A percentile compares a stretch with the other conserved stretches of the same genome.
These are phyloP conservation scores for Mimas tiliae DNA, from an alignment of 2,888 invertebrate genomes.

Conservation along the genomic window DNA sequence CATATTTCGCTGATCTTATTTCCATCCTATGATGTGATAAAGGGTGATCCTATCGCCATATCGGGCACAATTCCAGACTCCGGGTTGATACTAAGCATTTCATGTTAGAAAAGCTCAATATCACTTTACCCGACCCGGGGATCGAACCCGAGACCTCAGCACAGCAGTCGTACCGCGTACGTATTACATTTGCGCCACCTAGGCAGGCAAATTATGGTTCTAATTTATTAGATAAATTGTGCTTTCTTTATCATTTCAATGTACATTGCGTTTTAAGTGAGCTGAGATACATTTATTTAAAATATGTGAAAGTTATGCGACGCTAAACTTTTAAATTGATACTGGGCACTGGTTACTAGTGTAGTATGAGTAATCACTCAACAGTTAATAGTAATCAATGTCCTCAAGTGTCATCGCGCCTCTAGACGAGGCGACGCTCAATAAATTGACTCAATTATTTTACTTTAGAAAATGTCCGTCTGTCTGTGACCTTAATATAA, in stretches of 20 bases:
- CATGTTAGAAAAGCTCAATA: too few relatives aligned
- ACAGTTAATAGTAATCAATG: slow-evolving; percentile 43
- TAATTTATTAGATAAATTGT: background rate
- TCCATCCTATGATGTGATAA: too few relatives aligned
- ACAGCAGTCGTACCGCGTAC: too few relatives aligned
- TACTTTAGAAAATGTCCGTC: slow-evolving; percentile 55
- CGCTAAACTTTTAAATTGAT: slow-evolving; percentile 18
- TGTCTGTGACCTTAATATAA: slow-evolving; percentile 68
- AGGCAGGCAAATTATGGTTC: background rate
- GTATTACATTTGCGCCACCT: too few relatives aligned
- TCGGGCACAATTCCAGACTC: too few relatives aligned
- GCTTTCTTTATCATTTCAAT: slow-evolving; percentile 18
- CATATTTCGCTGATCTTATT: too few relatives aligned
- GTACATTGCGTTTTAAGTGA: slow-evolving; percentile 2
- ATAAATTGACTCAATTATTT: slow-evolving; percentile 73
- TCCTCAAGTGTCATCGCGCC: slow-evolving; percentile 59
- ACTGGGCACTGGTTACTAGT: slow-evolving; percentile 1
- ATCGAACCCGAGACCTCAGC: too few relatives aligned
- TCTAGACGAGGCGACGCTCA: slow-evolving; percentile 58
- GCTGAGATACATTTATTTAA: background rate
- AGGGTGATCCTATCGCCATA: too few relatives aligned
- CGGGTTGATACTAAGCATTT: too few relatives aligned
- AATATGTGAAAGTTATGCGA: slow-evolving; percentile 15
- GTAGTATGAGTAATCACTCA: slow-evolving; percentile 26
- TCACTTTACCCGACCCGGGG: too few relatives aligned